Evolutionary conservation across 2,888 invertebrate genomes (phyloP), one percentile per base, ranked within the genome.

Genomic region (Spialia ferax): DNA sequence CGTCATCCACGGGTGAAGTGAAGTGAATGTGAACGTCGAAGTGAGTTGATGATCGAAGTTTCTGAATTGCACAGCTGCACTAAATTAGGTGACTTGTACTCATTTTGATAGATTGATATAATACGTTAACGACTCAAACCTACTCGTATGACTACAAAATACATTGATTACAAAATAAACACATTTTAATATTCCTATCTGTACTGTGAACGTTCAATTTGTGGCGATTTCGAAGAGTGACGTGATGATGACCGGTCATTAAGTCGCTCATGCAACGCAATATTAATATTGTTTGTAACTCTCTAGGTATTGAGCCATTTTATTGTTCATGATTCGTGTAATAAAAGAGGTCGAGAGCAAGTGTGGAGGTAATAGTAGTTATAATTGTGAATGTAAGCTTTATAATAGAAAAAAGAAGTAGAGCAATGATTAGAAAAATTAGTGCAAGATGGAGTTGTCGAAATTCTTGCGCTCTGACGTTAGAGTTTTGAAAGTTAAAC

Each of bases 191-290:
- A 26, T 15, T 10, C 38, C 3, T 22, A n/a, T n/a, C n/a, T n/a
- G 22, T 22, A 22, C 35, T 22, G 42, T 18, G 18, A 45, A 45
- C 18, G 8, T 18, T 45, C 6, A 45, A 45, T 6, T 45, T 8
- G 18, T 45, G n/a, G 22, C 20, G n/a, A 50, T 50, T 62, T 22
- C 42, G 26, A 26, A 22, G 50, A 62, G 22, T 52, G 50, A 52
- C 52, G 48, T 35, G 50, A 61, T 61, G 50, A 61, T 62, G 22
- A 50, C 61, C 32, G 35, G 52, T 62, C 62, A 62, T 62, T 62
- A 62, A 52, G 8, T 35, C 50, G 52, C 22, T 52, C 29, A 32
- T 62, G 62, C 35, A 62, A 52, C 18, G 32, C 20, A 35, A 62
- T 38, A 38, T 38, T 62, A 35, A 62, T 52, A 50, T 52, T 62